Percentiles rank a stretch among this genome's conserved stretches.
Evolutionary conservation across 2,797 vertebrate species (phyloP).

Genomic region (Sparus aurata): DNA sequence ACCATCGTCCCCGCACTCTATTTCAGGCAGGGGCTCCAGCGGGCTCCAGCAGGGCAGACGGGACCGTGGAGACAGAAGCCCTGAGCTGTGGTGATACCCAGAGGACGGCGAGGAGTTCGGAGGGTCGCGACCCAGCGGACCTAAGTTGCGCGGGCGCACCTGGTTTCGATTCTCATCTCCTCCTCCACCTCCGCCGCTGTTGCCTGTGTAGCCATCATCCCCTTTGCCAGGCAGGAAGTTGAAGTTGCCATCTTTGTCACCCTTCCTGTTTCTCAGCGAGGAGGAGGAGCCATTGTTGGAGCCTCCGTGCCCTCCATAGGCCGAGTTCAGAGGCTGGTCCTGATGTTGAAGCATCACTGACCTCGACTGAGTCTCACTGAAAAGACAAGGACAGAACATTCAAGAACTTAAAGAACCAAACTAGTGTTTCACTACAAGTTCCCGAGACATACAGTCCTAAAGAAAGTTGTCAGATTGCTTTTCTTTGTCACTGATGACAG

Average conservation of each 20-base stretch:
- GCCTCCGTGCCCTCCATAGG: conserved; percentile 58
- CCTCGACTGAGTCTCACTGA: conserved; percentile 79
- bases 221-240: conserved; percentile 89
- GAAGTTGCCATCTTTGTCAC: conserved; percentile 91
- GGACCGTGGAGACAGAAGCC: conserved; percentile 78
- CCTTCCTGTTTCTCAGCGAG: conserved; percentile 73
- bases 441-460: no score
- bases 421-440: no score
- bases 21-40: conserved; percentile 87
- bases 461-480: no score
- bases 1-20: conserved; percentile 84
- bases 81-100: conserved; percentile 62
- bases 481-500: no score
- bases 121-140: conserved; percentile 75
- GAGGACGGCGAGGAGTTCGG: conserved; percentile 25
- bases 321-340: conserved; percentile 71
- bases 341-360: conserved; percentile 84
- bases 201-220: conserved; percentile 22
- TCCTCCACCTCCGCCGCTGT: conserved; percentile 43
- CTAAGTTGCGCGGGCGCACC: conserved; percentile 73
- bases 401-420: no score
- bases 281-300: conserved; percentile 46
- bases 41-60: conserved; percentile 85
- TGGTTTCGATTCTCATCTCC: conserved; percentile 92
- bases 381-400: conserved; percentile 45